phyloP scores from a whole-genome alignment of 2,797 vertebrate species.

The Saxicola maurus region DNA sequence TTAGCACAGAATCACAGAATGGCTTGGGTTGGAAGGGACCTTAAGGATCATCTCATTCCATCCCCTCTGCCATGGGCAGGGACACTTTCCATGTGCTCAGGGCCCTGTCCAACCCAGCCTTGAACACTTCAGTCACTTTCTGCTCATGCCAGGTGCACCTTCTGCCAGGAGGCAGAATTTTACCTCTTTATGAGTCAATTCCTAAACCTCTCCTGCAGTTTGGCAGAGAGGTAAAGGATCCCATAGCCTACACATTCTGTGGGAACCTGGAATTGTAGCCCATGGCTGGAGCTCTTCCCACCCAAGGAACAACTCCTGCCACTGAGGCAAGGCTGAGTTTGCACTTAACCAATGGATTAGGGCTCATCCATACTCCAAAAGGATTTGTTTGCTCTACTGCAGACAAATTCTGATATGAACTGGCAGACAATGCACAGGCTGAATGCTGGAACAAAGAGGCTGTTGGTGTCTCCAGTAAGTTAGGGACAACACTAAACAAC shows the following conservation, averaged over 20 bases:
- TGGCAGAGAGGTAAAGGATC: not conserved
- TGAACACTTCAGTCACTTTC: not conserved
- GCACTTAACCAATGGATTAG: not conserved
- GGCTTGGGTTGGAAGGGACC: not conserved
- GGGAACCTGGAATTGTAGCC: not conserved
- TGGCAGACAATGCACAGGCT: not conserved
- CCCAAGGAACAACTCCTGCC: not conserved
- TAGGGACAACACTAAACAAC: not conserved
- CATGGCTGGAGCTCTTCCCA: not conserved
- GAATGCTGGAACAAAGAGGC: not conserved
- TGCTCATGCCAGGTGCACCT: not conserved
- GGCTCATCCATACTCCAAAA: not conserved
- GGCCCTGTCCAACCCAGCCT: accelerated
- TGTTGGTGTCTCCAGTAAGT: not conserved
- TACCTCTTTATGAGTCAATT: not conserved
- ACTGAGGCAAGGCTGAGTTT: not conserved
- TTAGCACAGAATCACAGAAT: not conserved
- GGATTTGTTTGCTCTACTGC: not conserved
- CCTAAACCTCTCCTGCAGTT: not conserved
- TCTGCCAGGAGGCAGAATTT: not conserved
- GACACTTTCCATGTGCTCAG: not conserved
- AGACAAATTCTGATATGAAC: not conserved
- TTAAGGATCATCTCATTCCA: not conserved
- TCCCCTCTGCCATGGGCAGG: accelerated
- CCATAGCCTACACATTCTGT: not conserved